These are phyloP conservation scores for Callimorpha dominula DNA, from an alignment of 2,888 invertebrate genomes.

Conservation along the genomic window DNA sequence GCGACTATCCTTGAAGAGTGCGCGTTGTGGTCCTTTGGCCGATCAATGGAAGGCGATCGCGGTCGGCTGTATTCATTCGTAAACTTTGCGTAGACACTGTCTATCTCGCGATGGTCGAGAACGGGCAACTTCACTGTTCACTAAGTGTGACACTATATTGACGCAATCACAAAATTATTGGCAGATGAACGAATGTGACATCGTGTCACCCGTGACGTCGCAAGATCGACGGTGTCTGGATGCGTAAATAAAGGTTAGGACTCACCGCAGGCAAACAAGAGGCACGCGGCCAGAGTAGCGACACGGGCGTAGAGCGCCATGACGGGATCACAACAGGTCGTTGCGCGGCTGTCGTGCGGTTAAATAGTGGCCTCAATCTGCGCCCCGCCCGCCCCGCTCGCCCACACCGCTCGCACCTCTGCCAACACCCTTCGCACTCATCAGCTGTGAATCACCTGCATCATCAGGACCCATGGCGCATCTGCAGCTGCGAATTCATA, in stretches of 20 bases:
- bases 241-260: constrained; percentile 84
- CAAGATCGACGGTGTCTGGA: constrained; percentile 80
- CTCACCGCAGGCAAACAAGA: constrained; percentile 86
- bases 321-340: constrained; percentile 88
- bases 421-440: constrained; percentile 82
- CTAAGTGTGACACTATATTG: constrained; percentile 75
- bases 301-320: constrained; percentile 87
- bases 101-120: constrained; percentile 76
- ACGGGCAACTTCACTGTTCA: constrained; percentile 81
- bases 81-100: constrained; percentile 72
- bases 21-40: constrained; percentile 73
- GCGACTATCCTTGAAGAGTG: constrained; percentile 78
- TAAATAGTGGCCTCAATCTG: constrained; percentile 87
- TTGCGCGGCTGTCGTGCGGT: constrained; percentile 83
- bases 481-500: constrained; percentile 27
- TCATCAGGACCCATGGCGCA: constrained; percentile 55
- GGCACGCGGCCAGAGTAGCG: constrained; percentile 86
- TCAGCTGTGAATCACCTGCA: constrained; percentile 80
- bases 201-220: constrained; percentile 79
- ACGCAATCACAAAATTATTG: constrained; percentile 74
- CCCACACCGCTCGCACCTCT: constrained; percentile 82
- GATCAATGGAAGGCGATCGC: constrained; percentile 74
- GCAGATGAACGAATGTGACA: constrained; percentile 69
- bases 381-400: constrained; percentile 85
- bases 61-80: constrained; percentile 72